Conservation (phyloP, 2,113 vertebrate genomes). For the Gambusia affinis region DNA sequence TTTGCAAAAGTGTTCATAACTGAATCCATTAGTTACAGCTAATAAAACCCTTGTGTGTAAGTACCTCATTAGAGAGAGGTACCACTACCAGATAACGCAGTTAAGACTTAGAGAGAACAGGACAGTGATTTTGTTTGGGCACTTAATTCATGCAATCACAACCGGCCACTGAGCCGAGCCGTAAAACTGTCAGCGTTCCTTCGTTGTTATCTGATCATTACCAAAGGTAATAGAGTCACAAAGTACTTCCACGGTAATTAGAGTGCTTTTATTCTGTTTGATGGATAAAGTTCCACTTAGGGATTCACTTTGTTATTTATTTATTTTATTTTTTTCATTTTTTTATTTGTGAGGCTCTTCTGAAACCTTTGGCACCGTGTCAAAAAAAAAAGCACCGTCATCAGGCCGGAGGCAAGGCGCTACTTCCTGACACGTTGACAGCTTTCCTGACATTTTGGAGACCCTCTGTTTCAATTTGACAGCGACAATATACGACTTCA, state of each 20-base stretch:
- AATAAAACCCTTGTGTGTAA: background rate
- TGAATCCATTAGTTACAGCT: background rate
- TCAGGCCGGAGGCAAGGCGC: constrained; percentile 6
- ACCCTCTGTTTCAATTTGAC: constrained; percentile 47
- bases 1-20: background rate
- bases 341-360: constrained; percentile 1
- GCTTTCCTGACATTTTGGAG: constrained; percentile 45
- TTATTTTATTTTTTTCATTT: background rate
- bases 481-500: constrained; percentile 49
- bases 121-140: background rate
- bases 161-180: background rate
- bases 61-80: background rate
- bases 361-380: constrained; percentile 31
- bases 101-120: background rate
- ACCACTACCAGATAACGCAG: background rate
- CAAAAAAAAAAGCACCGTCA: constrained; percentile 3
- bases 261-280: constrained; percentile 26
- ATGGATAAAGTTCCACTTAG: constrained; percentile 19
- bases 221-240: constrained; percentile 9
- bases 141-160: background rate
- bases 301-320: background rate
- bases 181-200: constrained; percentile 10
- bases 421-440: constrained; percentile 40
- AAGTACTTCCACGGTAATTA: constrained; percentile 16
- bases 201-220: constrained; percentile 13